Conservation (phyloP, 2,888 invertebrate genomes). For the Epiblema foenella region DNA sequence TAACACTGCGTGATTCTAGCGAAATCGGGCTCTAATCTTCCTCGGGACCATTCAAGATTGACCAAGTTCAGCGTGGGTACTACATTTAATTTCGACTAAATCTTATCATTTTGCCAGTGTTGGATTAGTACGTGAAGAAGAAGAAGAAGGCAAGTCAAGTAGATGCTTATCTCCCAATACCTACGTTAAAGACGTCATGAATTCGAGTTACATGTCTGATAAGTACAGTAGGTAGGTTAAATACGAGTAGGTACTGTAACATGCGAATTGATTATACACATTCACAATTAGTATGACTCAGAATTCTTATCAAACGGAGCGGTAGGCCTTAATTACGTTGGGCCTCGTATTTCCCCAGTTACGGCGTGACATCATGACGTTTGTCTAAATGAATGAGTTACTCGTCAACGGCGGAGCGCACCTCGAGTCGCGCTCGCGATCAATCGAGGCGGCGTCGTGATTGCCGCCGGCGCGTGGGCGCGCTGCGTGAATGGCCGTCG, state of each 20-base stretch:
- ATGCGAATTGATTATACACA: constrained; percentile 9
- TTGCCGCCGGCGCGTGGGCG: constrained; percentile 61
- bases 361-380: constrained; percentile 34
- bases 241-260: not conserved
- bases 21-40: not conserved
- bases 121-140: too few species aligned
- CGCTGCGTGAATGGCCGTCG: constrained; percentile 73
- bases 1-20: not conserved
- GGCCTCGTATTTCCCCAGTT: not conserved
- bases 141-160: constrained; percentile 4
- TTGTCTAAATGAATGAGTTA: constrained; percentile 42
- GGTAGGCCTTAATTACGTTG: constrained; percentile 13
- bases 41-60: not conserved
- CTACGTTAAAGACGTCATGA: not conserved
- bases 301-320: constrained; percentile 10
- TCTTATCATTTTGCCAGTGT: too few species aligned
- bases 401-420: constrained; percentile 49
- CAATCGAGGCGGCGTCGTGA: constrained; percentile 37
- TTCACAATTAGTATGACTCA: constrained; percentile 16
- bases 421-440: constrained; percentile 20
- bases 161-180: not conserved
- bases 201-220: not conserved
- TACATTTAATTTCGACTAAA: too few species aligned
- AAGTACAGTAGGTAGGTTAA: not conserved
- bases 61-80: not conserved